These are phyloP conservation scores for Latrodectus hesperus DNA, from an alignment of 2,888 invertebrate genomes.

Conservation along the genomic window DNA sequence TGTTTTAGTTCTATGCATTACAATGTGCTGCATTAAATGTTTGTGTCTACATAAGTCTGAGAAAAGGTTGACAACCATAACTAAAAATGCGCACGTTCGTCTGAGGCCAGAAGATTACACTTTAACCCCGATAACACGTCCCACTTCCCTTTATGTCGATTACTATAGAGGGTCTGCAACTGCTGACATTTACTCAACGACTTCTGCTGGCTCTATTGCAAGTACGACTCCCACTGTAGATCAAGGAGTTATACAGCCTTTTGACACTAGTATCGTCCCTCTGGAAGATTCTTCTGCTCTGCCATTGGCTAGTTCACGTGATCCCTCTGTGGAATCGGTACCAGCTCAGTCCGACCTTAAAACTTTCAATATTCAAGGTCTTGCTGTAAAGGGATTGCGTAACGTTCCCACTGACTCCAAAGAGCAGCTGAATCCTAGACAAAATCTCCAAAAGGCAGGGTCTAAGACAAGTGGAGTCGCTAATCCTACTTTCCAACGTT, in stretches of 20 bases:
- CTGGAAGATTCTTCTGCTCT: conserved; percentile 68
- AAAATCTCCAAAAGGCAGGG: conserved; percentile 6
- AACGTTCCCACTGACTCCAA: conserved; percentile 49
- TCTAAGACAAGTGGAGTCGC: conserved; percentile 51
- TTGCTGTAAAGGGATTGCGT: conserved; percentile 40
- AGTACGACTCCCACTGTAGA: conserved; percentile 59
- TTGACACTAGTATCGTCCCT: conserved; percentile 71
- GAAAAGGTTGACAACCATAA: conserved; percentile 43
- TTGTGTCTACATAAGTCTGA: conserved; percentile 59
- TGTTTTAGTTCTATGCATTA: conserved; percentile 66
- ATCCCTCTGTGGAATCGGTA: conserved; percentile 56
- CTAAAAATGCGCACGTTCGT: conserved; percentile 59
- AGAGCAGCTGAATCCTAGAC: conserved; percentile 51
- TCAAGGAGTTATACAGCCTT: conserved; percentile 70
- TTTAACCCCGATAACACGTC: conserved; percentile 70
- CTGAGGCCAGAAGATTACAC: conserved; percentile 71
- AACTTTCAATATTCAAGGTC: conserved; percentile 49
- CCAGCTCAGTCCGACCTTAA: conserved; percentile 55
- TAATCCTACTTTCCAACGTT: conserved; percentile 61
- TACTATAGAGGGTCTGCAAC: conserved; percentile 65
- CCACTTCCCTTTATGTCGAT: conserved; percentile 70
- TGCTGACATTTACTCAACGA: conserved; percentile 67
- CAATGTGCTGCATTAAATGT: conserved; percentile 68
- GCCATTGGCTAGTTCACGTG: conserved; percentile 42
- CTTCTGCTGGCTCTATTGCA: conserved; percentile 64